phyloP scores from a whole-genome alignment of 2,888 invertebrate species.

The Leptopilina myrica region DNA sequence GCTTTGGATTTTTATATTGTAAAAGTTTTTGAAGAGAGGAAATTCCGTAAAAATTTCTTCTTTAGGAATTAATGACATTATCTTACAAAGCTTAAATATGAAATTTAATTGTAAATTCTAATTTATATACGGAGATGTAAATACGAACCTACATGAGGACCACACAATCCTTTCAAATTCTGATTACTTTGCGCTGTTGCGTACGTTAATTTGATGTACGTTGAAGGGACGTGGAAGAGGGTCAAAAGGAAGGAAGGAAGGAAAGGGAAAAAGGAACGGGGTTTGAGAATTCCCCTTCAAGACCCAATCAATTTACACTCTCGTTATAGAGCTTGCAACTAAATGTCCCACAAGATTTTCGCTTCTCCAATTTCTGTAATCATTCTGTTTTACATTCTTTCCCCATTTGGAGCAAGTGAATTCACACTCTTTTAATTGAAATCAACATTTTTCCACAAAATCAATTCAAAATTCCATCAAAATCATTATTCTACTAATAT shows the following conservation, averaged over 20 bases:
- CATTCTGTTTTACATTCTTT: background rate
- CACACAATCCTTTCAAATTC: conserved; percentile 26
- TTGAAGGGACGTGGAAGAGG: conserved; percentile 1
- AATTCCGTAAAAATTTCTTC: background rate
- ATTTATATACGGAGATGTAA: background rate
- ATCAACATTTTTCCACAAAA: background rate
- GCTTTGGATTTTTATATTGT: too few relatives aligned
- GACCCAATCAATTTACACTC: conserved; percentile 35
- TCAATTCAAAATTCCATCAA: background rate
- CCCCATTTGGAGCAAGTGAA: background rate
- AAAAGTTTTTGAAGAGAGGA: too few relatives aligned
- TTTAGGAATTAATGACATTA: background rate
- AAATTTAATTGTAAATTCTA: conserved; percentile 20
- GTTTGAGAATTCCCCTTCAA: conserved; percentile 15
- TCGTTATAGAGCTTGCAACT: conserved; percentile 26
- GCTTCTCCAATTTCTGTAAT: conserved; percentile 16
- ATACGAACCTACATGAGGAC: background rate
- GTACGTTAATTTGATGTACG: conserved; percentile 17
- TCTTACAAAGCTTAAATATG: background rate
- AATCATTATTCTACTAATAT: too few relatives aligned
- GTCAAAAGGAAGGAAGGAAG: background rate
- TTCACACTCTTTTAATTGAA: background rate
- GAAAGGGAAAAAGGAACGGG: background rate
- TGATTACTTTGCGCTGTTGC: conserved; percentile 23
- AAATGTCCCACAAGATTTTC: conserved; percentile 10